A percentile compares a stretch with the other conserved stretches of the same genome.
phyloP scores from a whole-genome alignment of 2,797 vertebrate species.

The Sebastes iracundus region DNA sequence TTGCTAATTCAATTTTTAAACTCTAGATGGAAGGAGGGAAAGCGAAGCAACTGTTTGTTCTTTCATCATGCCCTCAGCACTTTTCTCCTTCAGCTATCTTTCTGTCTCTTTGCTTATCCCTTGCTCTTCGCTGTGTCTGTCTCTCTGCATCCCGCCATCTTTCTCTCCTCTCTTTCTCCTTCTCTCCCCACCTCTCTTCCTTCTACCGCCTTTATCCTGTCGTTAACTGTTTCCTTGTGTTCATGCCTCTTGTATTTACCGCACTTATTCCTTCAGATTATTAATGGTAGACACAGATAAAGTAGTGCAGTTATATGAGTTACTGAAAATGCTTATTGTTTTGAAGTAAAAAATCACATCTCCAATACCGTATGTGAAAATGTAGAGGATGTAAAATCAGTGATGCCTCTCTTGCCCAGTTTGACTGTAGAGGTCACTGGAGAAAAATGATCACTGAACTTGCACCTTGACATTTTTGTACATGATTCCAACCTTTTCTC shows the following conservation, averaged over 20 bases:
- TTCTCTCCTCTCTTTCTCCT: background rate
- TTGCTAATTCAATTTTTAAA: conserved; percentile 74
- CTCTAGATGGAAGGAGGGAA: conserved; percentile 30
- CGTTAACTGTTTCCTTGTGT: background rate
- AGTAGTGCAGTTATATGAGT: background rate
- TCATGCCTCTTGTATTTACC: background rate
- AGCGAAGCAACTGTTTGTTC: conserved; percentile 43
- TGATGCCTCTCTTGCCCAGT: no score
- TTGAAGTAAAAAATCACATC: background rate
- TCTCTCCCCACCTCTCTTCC: background rate
- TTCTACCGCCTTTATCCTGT: background rate
- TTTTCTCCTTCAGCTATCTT: conserved; percentile 20
- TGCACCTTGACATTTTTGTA: background rate
- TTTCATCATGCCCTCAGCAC: conserved; percentile 6
- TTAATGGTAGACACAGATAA: background rate
- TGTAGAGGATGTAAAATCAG: background rate
- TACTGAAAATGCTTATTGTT: background rate
- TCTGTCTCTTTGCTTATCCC: conserved; percentile 1
- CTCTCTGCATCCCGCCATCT: background rate
- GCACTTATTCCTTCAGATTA: background rate
- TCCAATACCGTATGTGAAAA: background rate
- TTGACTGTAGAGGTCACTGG: background rate
- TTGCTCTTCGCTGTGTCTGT: background rate
- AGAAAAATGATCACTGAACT: background rate
- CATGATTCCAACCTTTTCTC: background rate